phyloP scores from a whole-genome alignment of 2,888 invertebrate species.

The Ectemnius cavifrons region DNA sequence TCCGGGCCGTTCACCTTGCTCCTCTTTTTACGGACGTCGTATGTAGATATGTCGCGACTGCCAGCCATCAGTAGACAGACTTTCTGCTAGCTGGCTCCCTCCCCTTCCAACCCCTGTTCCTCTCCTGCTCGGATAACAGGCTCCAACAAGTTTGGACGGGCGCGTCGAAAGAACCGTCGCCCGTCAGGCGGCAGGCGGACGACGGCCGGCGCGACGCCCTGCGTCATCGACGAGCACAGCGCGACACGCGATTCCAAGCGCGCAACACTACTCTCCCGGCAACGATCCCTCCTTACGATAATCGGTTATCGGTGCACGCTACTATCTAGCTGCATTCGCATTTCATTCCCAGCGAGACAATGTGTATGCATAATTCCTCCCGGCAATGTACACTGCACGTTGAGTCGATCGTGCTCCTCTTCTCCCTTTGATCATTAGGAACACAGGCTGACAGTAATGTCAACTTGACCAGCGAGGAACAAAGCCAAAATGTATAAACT shows the following conservation, averaged over 20 bases:
- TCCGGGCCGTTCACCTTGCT: conserved; percentile 62
- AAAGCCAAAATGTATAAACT: too few relatives aligned
- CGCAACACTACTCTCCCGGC: neutral
- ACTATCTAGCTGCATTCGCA: neutral
- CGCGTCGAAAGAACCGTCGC: conserved; percentile 8
- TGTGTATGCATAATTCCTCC: neutral
- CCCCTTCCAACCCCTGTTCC: neutral
- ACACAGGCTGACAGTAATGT: too few relatives aligned
- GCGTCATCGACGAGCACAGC: neutral
- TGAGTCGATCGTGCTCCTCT: too few relatives aligned
- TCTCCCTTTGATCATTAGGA: too few relatives aligned
- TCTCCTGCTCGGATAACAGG: conserved; percentile 17
- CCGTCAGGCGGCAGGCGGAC: neutral
- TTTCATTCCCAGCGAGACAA: neutral
- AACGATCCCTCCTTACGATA: conserved; percentile 1
- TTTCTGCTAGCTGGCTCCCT: neutral
- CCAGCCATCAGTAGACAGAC: neutral
- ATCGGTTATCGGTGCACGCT: conserved; percentile 4
- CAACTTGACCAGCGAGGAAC: too few relatives aligned
- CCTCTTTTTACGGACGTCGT: conserved; percentile 7
- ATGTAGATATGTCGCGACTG: neutral
- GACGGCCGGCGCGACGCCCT: conserved; percentile 3
- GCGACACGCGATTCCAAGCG: neutral
- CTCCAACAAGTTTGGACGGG: conserved; percentile 36
- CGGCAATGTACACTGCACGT: too few relatives aligned